Conservation (phyloP, 2,113 vertebrate species). For the Mobula hypostoma region DNA sequence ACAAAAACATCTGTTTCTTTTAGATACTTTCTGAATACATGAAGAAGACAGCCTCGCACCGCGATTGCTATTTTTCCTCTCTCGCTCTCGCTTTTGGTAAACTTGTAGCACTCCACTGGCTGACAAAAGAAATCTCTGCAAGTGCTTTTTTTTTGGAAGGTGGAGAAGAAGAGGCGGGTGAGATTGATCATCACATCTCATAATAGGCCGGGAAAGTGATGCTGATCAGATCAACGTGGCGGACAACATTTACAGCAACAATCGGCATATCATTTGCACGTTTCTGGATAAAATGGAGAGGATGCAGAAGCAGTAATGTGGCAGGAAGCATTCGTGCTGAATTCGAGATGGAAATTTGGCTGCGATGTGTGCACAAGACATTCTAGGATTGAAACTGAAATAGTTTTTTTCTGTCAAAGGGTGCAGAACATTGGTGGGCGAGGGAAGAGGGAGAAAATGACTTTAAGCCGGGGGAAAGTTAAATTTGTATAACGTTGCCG, state of each 20-base stretch:
- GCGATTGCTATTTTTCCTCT: constrained; percentile 44
- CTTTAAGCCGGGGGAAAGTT: constrained; percentile 22
- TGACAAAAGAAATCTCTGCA: constrained; percentile 50
- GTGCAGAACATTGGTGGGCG: constrained; percentile 42
- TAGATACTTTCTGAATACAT: not conserved
- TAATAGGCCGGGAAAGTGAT: constrained; percentile 55
- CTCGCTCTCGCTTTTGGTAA: not conserved
- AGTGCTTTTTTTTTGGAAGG: constrained; percentile 60
- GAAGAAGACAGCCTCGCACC: constrained; percentile 44
- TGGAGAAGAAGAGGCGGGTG: constrained; percentile 40
- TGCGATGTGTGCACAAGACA: constrained; percentile 48
- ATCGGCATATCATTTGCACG: constrained; percentile 60
- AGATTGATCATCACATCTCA: not conserved
- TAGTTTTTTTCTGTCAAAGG: constrained; percentile 38
- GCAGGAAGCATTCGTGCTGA: constrained; percentile 49
- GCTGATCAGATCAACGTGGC: constrained; percentile 57
- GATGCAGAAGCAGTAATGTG: constrained; percentile 58
- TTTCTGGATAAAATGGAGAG: constrained; percentile 57
- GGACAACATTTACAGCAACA: constrained; percentile 64
- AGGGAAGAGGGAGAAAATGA: constrained; percentile 44
- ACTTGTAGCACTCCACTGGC: constrained; percentile 47
- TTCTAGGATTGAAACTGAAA: constrained; percentile 50
- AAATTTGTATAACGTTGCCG: constrained; percentile 20
- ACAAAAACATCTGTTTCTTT: not conserved
- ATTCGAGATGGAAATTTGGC: constrained; percentile 49